phyloP scores from a whole-genome alignment of 2,888 invertebrate genomes.

The Pogonocherus hispidulus region DNA sequence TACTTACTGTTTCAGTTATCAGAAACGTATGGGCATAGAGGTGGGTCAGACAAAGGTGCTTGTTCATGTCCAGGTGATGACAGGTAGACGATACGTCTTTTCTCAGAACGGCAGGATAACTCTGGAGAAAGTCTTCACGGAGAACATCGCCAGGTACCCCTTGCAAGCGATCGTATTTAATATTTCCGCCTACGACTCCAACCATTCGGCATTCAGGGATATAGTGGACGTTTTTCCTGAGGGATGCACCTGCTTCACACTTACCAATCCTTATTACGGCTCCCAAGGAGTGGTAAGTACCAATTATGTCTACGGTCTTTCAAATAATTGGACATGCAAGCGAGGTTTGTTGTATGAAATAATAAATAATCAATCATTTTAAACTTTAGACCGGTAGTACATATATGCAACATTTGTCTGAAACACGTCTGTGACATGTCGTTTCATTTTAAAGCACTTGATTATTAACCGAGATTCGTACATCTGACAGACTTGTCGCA shows the following conservation, averaged over 20 bases:
- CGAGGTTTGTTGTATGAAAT: too few species aligned
- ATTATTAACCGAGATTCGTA: too few species aligned
- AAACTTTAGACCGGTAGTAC: too few species aligned
- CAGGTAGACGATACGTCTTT: slow-evolving; percentile 77
- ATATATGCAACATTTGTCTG: too few species aligned
- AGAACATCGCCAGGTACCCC: slow-evolving; percentile 76
- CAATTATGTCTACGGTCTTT: too few species aligned
- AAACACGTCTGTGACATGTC: too few species aligned
- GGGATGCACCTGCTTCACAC: slow-evolving; percentile 80
- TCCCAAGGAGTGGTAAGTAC: slow-evolving; percentile 79
- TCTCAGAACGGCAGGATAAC: slow-evolving; percentile 75
- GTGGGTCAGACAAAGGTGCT: slow-evolving; percentile 78
- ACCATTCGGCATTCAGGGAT: slow-evolving; percentile 61
- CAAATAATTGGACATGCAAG: too few species aligned
- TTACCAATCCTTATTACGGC: slow-evolving; percentile 84
- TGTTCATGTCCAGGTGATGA: slow-evolving; percentile 80
- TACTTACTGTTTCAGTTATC: slow-evolving; percentile 77
- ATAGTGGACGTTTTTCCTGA: slow-evolving; percentile 78
- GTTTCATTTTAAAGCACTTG: too few species aligned
- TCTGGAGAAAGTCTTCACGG: slow-evolving; percentile 82
- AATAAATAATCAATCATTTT: too few species aligned
- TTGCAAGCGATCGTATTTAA: slow-evolving; percentile 77
- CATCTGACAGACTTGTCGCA: too few species aligned
- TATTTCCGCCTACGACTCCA: slow-evolving; percentile 68
- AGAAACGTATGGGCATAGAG: slow-evolving; percentile 83